phyloP scores from a whole-genome alignment of 2,888 invertebrate species.

The Archips xylosteana region DNA sequence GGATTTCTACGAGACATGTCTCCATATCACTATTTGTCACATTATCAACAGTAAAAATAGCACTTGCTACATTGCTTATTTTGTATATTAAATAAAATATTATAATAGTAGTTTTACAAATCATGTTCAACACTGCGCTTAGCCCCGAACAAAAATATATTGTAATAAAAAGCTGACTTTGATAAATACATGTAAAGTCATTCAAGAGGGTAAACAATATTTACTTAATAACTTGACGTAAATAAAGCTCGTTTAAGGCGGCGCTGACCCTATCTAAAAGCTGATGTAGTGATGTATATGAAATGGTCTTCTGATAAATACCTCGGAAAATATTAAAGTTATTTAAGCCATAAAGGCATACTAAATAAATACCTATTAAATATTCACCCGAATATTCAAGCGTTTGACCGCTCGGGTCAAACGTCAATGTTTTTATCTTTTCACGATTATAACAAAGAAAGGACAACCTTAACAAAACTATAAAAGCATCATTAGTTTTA shows the following conservation, averaged over 20 bases:
- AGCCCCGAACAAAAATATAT: not conserved
- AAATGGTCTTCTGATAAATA: not conserved
- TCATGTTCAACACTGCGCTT: slow-evolving; percentile 10
- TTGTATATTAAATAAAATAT: slow-evolving; percentile 1
- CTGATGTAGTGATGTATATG: not conserved
- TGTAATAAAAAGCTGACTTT: not conserved
- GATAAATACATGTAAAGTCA: not conserved
- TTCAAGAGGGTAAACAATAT: not conserved
- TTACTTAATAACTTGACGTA: not conserved
- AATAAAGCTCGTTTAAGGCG: not conserved
- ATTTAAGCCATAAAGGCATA: not conserved
- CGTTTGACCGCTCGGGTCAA: too few species aligned
- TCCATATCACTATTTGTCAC: not conserved
- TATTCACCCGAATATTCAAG: too few species aligned
- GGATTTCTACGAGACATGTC: slow-evolving; percentile 9
- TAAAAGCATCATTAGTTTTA: too few species aligned
- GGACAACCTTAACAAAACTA: too few species aligned
- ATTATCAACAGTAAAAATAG: not conserved
- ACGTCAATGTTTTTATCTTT: too few species aligned
- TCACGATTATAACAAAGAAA: too few species aligned
- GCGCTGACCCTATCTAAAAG: not conserved
- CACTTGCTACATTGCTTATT: not conserved
- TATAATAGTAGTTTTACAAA: not conserved
- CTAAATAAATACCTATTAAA: too few species aligned
- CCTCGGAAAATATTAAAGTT: not conserved